A percentile compares a stretch with the other conserved stretches of the same genome.
Evolutionary conservation across 1,140 invertebrate species (phyloP).

Genomic region (Lucilia cuprina): DNA sequence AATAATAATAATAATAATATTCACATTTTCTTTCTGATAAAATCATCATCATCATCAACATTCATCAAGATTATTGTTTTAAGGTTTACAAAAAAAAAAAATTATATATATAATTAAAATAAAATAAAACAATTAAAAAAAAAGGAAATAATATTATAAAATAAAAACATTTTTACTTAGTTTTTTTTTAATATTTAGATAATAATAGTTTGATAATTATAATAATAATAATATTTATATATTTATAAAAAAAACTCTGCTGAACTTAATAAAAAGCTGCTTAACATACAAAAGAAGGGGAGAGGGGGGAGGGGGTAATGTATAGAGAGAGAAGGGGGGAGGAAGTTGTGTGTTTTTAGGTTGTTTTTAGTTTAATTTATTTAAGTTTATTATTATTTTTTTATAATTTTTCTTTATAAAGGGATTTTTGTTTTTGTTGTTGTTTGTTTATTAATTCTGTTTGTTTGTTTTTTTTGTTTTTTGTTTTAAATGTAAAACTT

Average conservation of each 20-base stretch:
- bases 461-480: background rate
- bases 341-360: background rate
- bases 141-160: background rate
- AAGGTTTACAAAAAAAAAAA: background rate
- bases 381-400: background rate
- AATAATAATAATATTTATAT: background rate
- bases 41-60: background rate
- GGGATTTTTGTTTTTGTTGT: background rate
- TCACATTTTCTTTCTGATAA: background rate
- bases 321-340: no score
- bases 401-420: background rate
- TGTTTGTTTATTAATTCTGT: no score
- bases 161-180: background rate
- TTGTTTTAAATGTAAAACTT: slow-evolving; percentile 1
- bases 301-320: no score
- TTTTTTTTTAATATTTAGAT: background rate
- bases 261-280: background rate
- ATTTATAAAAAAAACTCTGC: background rate
- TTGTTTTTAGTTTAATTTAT: background rate
- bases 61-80: background rate
- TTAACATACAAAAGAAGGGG: background rate
- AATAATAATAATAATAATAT: no score
- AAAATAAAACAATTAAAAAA: background rate
- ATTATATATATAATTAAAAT: background rate
- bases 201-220: background rate